These are phyloP conservation scores for Amphipyra tragopoginis DNA, from an alignment of 2,888 invertebrate genomes.

Conservation along the genomic window DNA sequence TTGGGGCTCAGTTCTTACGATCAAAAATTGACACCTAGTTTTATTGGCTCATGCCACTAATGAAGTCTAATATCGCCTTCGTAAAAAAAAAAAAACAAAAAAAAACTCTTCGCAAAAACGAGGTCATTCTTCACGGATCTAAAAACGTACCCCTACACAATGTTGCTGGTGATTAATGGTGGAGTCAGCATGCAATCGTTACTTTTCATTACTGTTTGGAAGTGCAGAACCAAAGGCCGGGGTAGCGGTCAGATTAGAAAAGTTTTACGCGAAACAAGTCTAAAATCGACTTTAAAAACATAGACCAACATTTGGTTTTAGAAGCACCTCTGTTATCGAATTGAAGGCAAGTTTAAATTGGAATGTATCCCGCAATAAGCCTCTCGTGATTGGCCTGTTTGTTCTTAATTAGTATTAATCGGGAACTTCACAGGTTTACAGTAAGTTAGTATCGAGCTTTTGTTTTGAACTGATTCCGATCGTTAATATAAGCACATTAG, in stretches of 20 bases:
- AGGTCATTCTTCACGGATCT: slow-evolving; percentile 65
- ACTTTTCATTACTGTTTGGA: slow-evolving; percentile 89
- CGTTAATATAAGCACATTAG: slow-evolving; percentile 26
- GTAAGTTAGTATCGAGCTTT: slow-evolving; percentile 54
- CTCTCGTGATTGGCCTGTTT: slow-evolving; percentile 88
- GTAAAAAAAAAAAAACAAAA: no score
- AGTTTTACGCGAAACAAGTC: slow-evolving; percentile 84
- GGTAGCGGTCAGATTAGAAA: slow-evolving; percentile 88
- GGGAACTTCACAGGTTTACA: slow-evolving; percentile 76
- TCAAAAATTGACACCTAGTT: no score
- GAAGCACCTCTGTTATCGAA: slow-evolving; percentile 79
- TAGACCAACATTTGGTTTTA: slow-evolving; percentile 88
- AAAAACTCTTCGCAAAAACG: slow-evolving; percentile 43
- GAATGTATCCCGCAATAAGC: slow-evolving; percentile 89
- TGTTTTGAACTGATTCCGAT: slow-evolving; percentile 44
- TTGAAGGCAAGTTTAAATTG: slow-evolving; percentile 89
- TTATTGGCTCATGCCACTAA: no score
- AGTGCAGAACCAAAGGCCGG: slow-evolving; percentile 85
- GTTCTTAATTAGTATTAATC: slow-evolving; percentile 89
- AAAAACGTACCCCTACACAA: slow-evolving; percentile 62
- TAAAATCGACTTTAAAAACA: slow-evolving; percentile 89
- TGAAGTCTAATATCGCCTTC: not conserved
- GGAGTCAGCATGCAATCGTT: slow-evolving; percentile 88
- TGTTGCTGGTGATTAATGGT: slow-evolving; percentile 85
- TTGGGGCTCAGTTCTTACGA: no score